phyloP scores from a whole-genome alignment of 2,797 vertebrate species.

The Pristis pectinata region DNA sequence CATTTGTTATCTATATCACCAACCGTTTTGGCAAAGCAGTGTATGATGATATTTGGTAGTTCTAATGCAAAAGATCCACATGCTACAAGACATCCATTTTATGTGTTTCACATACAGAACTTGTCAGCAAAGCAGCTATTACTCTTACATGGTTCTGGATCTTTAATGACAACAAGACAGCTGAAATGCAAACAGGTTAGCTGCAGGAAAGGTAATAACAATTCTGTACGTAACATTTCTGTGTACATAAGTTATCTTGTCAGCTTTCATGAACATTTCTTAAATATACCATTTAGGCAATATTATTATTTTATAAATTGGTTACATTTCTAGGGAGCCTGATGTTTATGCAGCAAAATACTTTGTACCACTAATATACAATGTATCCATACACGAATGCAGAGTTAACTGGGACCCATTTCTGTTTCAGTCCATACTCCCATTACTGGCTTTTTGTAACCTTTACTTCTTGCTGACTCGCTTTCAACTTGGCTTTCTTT shows the following conservation, averaged over 20 bases:
- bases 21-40: no score
- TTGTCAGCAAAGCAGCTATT: not conserved
- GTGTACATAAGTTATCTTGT: not conserved
- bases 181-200: no score
- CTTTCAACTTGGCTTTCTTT: conserved; percentile 72
- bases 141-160: not conserved
- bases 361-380: not conserved
- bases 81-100: no score
- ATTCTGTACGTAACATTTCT: not conserved
- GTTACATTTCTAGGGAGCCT: not conserved
- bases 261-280: not conserved
- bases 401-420: not conserved
- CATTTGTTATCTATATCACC: no score
- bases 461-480: conserved; percentile 47
- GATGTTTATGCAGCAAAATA: not conserved
- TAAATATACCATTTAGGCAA: no score
- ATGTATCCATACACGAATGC: not conserved
- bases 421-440: not conserved
- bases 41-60: no score
- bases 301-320: not conserved
- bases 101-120: no score
- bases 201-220: no score
- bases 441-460: conserved; percentile 38
- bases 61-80: no score
- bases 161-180: not conserved